phyloP scores from a whole-genome alignment of 2,888 invertebrate species.

The Buathra laborator region DNA sequence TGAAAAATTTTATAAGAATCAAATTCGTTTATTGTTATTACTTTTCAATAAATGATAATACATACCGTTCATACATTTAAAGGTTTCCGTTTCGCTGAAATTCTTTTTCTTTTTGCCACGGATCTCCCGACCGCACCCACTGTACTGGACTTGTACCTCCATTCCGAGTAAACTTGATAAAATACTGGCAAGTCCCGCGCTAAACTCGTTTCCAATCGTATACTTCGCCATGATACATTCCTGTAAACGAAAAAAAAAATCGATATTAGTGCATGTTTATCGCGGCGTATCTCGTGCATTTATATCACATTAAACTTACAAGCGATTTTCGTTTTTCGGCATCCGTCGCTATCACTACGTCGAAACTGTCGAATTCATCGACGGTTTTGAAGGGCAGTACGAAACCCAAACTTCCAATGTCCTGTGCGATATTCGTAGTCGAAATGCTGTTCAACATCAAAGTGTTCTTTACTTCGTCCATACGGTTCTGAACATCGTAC shows the following conservation, averaged over 20 bases:
- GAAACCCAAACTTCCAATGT: slow-evolving; percentile 4
- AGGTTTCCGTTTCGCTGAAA: slow-evolving; percentile 39
- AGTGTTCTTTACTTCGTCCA: slow-evolving; percentile 35
- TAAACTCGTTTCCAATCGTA: slow-evolving; percentile 26
- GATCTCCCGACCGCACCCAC: slow-evolving; percentile 41
- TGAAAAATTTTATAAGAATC: slow-evolving; percentile 4
- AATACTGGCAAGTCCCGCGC: slow-evolving; percentile 16
- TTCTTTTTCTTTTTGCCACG: slow-evolving; percentile 37
- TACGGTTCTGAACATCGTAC: slow-evolving; percentile 16
- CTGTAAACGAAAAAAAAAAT: slow-evolving; percentile 35
- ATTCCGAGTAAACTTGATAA: slow-evolving; percentile 37
- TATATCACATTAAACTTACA: slow-evolving; percentile 8
- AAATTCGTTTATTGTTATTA: neutral
- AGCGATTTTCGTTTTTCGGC: slow-evolving; percentile 3
- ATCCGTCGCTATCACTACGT: neutral
- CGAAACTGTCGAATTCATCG: neutral
- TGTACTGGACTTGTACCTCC: slow-evolving; percentile 31
- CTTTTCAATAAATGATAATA: neutral
- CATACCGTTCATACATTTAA: slow-evolving; percentile 37
- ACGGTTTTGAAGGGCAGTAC: slow-evolving; percentile 17
- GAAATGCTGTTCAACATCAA: slow-evolving; percentile 26
- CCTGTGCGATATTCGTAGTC: slow-evolving; percentile 2
- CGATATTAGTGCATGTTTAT: neutral
- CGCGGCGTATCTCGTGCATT: neutral
- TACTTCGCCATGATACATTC: slow-evolving; percentile 34